These are phyloP conservation scores for Drosophila fungiperda DNA, from an alignment of 2,888 invertebrate genomes.

Conservation along the genomic window DNA sequence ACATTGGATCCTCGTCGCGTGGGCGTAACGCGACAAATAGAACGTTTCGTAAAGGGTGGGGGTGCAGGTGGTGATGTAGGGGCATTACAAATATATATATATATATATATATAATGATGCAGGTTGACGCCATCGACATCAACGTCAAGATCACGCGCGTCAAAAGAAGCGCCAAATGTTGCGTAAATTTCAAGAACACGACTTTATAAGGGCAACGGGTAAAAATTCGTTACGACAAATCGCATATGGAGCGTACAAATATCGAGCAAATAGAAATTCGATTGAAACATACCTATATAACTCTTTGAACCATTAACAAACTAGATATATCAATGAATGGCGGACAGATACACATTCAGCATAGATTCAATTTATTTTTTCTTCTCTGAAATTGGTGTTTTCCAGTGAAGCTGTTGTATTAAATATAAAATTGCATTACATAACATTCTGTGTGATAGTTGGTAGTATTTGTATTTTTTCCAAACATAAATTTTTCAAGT, in stretches of 20 bases:
- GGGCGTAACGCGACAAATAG: constrained; percentile 40
- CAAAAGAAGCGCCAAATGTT: constrained; percentile 78
- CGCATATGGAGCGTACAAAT: constrained; percentile 44
- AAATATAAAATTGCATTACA: background rate
- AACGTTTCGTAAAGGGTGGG: background rate
- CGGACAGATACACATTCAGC: background rate
- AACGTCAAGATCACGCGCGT: constrained; percentile 65
- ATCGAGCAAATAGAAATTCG: constrained; percentile 4
- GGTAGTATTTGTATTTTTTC: background rate
- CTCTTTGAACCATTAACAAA: background rate
- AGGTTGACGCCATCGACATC: constrained; percentile 71
- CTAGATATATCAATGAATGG: background rate
- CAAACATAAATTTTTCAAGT: background rate
- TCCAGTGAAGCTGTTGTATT: too few species aligned
- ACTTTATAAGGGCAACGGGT: constrained; percentile 52
- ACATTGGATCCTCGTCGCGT: constrained; percentile 53
- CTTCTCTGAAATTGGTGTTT: background rate
- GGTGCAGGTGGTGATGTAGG: constrained; percentile 2
- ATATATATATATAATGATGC: constrained; percentile 30
- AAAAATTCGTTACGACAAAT: constrained; percentile 6
- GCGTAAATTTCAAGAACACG: constrained; percentile 77
- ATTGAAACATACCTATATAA: background rate
- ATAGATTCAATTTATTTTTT: background rate
- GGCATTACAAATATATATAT: background rate
- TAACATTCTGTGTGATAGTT: background rate